Conservation (phyloP, 1,140 invertebrate genomes). For the Aradophagus sp. region DNA sequence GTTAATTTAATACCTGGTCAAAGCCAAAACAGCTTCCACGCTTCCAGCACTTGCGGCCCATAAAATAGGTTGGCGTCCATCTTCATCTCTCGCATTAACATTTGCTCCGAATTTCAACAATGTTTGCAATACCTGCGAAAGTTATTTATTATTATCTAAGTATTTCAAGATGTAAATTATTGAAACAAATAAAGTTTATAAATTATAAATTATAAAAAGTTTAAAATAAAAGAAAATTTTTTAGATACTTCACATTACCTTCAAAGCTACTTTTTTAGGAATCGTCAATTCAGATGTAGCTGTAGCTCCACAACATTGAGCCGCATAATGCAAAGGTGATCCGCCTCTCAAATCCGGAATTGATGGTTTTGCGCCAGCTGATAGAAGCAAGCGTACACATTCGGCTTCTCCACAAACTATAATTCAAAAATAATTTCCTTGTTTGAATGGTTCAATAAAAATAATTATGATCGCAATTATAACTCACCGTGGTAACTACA, state of each 20-base stretch:
- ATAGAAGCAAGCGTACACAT: constrained; percentile 87
- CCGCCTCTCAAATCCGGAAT: constrained; percentile 95
- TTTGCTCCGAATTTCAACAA: constrained; percentile 86
- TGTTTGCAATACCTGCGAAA: constrained; percentile 82
- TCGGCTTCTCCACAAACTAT: constrained; percentile 93
- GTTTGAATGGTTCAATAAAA: neutral
- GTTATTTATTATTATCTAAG: no score
- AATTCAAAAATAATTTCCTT: no score
- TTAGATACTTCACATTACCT: no score
- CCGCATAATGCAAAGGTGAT: constrained; percentile 96
- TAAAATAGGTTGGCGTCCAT: constrained; percentile 92
- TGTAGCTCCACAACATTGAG: constrained; percentile 92
- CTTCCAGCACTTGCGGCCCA: constrained; percentile 98
- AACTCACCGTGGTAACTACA: no score
- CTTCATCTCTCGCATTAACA: constrained; percentile 90
- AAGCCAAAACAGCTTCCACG: constrained; percentile 88
- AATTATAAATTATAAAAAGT: no score
- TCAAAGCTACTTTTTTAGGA: constrained; percentile 79
- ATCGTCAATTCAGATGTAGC: constrained; percentile 79
- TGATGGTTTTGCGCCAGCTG: constrained; percentile 87
- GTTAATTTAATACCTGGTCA: constrained; percentile 86
- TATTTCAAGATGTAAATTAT: no score
- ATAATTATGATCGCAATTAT: no score
- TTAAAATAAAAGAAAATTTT: no score
- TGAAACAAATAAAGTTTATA: no score